Evolutionary conservation across 2,113 vertebrate species (phyloP), one percentile per base, ranked within the genome.

Genomic region (Scartelaos histophorus): DNA sequence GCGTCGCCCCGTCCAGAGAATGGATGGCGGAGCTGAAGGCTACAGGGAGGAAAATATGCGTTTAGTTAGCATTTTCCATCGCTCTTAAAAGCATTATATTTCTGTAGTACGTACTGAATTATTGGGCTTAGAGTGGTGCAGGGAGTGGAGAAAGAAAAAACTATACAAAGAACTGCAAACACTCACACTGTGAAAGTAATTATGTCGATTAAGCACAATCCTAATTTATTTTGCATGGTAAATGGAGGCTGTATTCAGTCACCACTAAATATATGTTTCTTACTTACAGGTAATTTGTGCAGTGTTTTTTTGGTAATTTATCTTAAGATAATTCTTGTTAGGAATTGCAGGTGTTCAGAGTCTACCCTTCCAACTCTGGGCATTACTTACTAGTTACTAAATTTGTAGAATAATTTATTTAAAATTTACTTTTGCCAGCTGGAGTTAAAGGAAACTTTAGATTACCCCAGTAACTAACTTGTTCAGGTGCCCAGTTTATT

Each of bases 11-110:
- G 0, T 99, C 97, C 87, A 99, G 91, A 67, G 98, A 97, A 76
- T 98, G 97, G 54, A 99, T 93, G 0, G 96, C 97, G 0, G 97
- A 97, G 92, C 91, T 97, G 86, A 99, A 97, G 12, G 93, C 98
- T 99, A 3, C 3, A 24, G 10, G 11, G 46, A 1, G 45, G 7
- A 51, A 43, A 38, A 13, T 13, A 43, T 53, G 19, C 7, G 51
- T 54, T 67, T 2, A 38, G 19, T 69, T 19, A 22, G 29, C 1
- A 57, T 49, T 49, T 49, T 38, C 66, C 24, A 2, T 60, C 13
- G 53, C 51, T 13, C 24, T 35, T 22, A 56, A 65, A 67, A 9
- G 19, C 2, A 35, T 16, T 25, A 7, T 25, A 11, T 54, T 16
- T 66, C 65, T 53, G 64, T 15, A n/a, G 24, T 1, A 49, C 3